phyloP scores from a whole-genome alignment of 2,797 vertebrate genomes.

The Eurystomus glaucurus region DNA sequence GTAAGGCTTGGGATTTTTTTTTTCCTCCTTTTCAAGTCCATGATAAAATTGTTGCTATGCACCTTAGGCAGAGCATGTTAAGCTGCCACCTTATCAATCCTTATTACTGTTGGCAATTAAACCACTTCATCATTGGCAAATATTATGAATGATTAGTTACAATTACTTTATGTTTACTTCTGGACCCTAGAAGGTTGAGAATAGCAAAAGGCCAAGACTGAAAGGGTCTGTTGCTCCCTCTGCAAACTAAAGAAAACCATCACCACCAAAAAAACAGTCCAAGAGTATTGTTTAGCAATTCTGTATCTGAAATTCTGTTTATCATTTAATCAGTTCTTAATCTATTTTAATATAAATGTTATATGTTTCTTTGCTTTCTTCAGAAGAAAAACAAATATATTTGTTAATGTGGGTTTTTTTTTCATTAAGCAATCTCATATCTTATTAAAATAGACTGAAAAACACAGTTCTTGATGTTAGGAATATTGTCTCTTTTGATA shows the following conservation, averaged over 20 bases:
- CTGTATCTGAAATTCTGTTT: not conserved
- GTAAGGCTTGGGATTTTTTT: not conserved
- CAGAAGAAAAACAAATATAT: not conserved
- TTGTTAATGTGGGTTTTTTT: not conserved
- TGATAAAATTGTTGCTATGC: not conserved
- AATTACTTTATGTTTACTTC: not conserved
- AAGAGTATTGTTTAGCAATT: not conserved
- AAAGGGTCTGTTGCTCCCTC: not conserved
- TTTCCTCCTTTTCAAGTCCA: not conserved
- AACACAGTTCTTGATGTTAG: not conserved
- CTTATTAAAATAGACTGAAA: not conserved
- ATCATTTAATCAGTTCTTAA: not conserved
- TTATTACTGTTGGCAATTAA: not conserved
- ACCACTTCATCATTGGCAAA: not conserved
- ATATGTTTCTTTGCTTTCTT: not conserved
- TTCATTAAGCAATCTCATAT: not conserved
- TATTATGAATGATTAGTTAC: not conserved
- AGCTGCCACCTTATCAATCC: not conserved
- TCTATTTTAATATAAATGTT: not conserved
- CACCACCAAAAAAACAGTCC: rapidly evolving
- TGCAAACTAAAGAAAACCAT: not conserved
- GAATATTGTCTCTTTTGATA: not conserved
- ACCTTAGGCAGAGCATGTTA: not conserved
- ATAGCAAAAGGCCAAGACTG: not conserved
- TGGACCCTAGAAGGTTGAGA: not conserved